A percentile compares a stretch with the other conserved stretches of the same genome.
Evolutionary conservation across 2,113 vertebrate species (phyloP).

Genomic region (Zosterops lateralis): DNA sequence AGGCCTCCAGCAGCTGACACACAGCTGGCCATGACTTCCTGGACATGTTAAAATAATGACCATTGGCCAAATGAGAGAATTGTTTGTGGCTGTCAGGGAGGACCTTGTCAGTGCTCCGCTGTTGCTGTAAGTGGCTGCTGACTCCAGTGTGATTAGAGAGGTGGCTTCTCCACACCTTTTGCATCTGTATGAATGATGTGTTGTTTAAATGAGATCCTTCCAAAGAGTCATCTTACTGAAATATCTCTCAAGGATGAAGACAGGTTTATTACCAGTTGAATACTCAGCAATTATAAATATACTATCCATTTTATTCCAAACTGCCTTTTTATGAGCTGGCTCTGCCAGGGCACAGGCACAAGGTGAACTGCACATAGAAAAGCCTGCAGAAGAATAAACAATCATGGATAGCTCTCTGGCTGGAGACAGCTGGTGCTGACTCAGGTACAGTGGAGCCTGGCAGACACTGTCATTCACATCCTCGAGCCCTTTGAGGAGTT

Average conservation of each 20-base stretch:
- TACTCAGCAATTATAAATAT: neutral
- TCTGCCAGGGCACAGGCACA: neutral
- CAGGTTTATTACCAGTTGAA: neutral
- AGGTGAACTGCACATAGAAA: neutral
- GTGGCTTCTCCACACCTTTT: neutral
- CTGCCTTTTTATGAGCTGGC: neutral
- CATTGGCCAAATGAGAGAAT: neutral
- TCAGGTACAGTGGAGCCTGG: slow-evolving; percentile 53
- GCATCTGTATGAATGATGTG: neutral
- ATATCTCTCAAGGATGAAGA: neutral
- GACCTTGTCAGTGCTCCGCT: neutral
- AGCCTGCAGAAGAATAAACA: neutral
- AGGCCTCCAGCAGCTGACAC: neutral
- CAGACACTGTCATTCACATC: slow-evolving; percentile 43
- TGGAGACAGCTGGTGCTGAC: slow-evolving; percentile 58
- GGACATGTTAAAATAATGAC: neutral
- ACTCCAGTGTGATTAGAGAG: neutral
- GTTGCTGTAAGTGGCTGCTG: neutral
- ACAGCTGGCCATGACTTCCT: neutral
- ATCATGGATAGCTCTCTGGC: neutral
- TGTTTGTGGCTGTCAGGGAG: neutral
- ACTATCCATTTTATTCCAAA: neutral
- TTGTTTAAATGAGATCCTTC: neutral
- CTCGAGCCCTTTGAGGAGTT: slow-evolving; percentile 29
- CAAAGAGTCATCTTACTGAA: neutral